Evolutionary conservation across 1,140 invertebrate genomes (phyloP).

Genomic region (Rhyzopertha dominica): DNA sequence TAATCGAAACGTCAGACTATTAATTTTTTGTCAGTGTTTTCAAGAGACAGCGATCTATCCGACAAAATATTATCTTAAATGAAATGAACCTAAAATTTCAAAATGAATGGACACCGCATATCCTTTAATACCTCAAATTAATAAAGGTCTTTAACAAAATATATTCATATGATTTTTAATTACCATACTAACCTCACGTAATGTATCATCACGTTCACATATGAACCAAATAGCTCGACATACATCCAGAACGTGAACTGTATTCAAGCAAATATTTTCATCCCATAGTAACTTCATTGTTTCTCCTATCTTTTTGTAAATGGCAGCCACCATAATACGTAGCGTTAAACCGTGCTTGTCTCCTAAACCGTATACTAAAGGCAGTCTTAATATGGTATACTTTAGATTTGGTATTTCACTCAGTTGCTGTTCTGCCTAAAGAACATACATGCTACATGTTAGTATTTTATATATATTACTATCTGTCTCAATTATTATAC

Average conservation of each 20-base stretch:
- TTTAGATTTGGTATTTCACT: constrained; percentile 60
- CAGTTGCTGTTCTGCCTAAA: constrained; percentile 75
- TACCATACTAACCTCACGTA: constrained; percentile 40
- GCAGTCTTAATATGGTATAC: constrained; percentile 77
- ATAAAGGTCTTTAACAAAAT: background rate
- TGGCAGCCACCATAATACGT: constrained; percentile 75
- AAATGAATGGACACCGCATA: too few relatives aligned
- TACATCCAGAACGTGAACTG: constrained; percentile 79
- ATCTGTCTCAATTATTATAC: background rate
- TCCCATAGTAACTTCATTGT: constrained; percentile 91
- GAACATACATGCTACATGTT: constrained; percentile 16
- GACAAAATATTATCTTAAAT: too few relatives aligned
- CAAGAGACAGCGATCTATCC: too few relatives aligned
- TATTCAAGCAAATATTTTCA: constrained; percentile 77
- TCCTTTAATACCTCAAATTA: too few relatives aligned
- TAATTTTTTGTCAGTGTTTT: too few relatives aligned
- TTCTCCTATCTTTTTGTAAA: constrained; percentile 82
- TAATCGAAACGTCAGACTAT: too few relatives aligned
- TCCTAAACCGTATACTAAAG: constrained; percentile 79
- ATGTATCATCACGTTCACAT: constrained; percentile 49
- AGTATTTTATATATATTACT: constrained; percentile 8
- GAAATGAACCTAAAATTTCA: too few relatives aligned
- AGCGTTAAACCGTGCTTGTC: constrained; percentile 79
- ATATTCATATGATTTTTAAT: too few relatives aligned
- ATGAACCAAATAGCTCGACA: constrained; percentile 73